phyloP scores from a whole-genome alignment of 2,113 vertebrate genomes.

The Puffinus mauretanicus region DNA sequence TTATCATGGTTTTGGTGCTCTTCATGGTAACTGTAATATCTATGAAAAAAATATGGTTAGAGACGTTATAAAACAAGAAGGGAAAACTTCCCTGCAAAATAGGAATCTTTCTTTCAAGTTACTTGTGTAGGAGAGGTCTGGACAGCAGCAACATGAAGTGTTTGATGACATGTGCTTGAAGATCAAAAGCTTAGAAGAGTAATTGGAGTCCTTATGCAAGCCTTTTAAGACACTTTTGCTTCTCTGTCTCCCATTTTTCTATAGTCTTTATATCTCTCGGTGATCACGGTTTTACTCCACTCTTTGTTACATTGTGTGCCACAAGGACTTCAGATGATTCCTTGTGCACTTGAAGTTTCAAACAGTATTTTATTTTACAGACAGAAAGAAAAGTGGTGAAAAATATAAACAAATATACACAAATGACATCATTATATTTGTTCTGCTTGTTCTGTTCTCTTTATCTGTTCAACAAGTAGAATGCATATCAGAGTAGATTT shows the following conservation, averaged over 20 bases:
- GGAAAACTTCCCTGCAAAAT: background rate
- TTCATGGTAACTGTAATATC: background rate
- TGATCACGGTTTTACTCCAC: background rate
- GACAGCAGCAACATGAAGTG: background rate
- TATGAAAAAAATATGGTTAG: background rate
- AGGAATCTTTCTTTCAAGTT: background rate
- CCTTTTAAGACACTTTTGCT: background rate
- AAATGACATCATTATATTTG: background rate
- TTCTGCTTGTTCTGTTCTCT: background rate
- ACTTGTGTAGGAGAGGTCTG: background rate
- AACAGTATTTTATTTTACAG: background rate
- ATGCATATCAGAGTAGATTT: background rate
- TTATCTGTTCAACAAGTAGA: background rate
- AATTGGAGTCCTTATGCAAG: background rate
- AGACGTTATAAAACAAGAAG: background rate
- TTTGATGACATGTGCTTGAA: slow-evolving; percentile 2
- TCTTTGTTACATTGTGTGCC: background rate
- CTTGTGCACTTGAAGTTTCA: background rate
- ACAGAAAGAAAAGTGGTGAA: background rate
- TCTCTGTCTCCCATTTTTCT: background rate
- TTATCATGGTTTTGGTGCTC: background rate
- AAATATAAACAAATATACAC: background rate
- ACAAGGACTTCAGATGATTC: background rate
- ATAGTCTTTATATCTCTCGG: background rate
- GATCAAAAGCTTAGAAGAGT: background rate